phyloP scores from a whole-genome alignment of 1,140 invertebrate species.

The Phenacoccus solenopsis region DNA sequence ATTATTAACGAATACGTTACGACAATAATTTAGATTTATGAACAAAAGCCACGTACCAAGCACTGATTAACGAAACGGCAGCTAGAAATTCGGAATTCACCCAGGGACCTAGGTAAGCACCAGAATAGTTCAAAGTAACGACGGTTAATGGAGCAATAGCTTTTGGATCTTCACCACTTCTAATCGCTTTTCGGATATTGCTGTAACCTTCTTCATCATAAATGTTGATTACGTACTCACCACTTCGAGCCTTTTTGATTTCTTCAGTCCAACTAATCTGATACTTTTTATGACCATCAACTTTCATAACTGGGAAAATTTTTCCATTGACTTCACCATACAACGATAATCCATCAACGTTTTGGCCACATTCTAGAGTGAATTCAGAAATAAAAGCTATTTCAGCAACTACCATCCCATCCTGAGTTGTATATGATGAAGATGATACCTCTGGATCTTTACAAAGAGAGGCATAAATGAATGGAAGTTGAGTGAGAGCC shows the following conservation, averaged over 20 bases:
- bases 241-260: constrained; percentile 59
- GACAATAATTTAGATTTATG: constrained; percentile 65
- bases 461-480: background rate
- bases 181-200: constrained; percentile 58
- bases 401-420: constrained; percentile 75
- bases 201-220: constrained; percentile 86
- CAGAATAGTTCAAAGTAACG: constrained; percentile 64
- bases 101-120: constrained; percentile 81
- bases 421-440: constrained; percentile 67
- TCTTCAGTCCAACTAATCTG: constrained; percentile 89
- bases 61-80: constrained; percentile 52
- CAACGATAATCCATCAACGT: constrained; percentile 50
- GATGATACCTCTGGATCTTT: background rate
- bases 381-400: constrained; percentile 69
- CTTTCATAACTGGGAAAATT: constrained; percentile 61
- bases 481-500: background rate
- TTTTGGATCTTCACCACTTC: constrained; percentile 50
- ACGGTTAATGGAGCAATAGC: constrained; percentile 58
- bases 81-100: constrained; percentile 85
- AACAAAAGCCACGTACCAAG: constrained; percentile 76
- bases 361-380: constrained; percentile 50
- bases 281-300: constrained; percentile 56
- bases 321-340: constrained; percentile 78
- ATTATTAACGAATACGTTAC: constrained; percentile 31
- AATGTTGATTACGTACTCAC: constrained; percentile 64